Conservation (phyloP, 1,140 invertebrate species). For the Drosophila paulistorum region DNA sequence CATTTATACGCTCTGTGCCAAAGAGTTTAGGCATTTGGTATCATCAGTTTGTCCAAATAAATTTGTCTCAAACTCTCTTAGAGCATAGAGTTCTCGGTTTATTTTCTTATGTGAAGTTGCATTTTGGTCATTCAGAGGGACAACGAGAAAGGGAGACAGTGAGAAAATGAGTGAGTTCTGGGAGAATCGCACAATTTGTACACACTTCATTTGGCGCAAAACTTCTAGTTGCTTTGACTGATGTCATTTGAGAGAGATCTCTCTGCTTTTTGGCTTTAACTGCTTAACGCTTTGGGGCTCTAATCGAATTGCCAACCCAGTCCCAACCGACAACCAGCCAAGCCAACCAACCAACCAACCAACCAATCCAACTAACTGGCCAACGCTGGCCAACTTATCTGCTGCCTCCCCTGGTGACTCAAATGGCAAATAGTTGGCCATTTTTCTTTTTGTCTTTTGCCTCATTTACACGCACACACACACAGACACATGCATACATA, state of each 20-base stretch:
- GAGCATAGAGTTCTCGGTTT: constrained; percentile 1
- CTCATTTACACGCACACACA: constrained; percentile 65
- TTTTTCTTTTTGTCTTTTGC: constrained; percentile 66
- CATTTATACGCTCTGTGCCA: constrained; percentile 26
- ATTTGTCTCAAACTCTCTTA: constrained; percentile 1
- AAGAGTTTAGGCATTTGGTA: constrained; percentile 3
- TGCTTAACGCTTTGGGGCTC: constrained; percentile 68
- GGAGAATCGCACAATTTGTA: background rate
- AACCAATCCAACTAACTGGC: constrained; percentile 19
- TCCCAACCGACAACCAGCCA: background rate
- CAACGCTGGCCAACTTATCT: constrained; percentile 22
- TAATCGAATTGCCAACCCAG: constrained; percentile 66
- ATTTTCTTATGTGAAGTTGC: background rate
- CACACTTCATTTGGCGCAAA: constrained; percentile 4
- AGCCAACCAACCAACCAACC: background rate
- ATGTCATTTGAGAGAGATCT: constrained; percentile 14
- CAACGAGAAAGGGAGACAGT: background rate
- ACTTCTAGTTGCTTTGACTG: constrained; percentile 20
- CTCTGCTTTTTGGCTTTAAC: constrained; percentile 43
- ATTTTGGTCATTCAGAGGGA: background rate
- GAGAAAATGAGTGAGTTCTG: background rate
- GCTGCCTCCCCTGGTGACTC: constrained; percentile 52
- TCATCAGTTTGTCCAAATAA: constrained; percentile 7
- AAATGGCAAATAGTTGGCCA: constrained; percentile 75
- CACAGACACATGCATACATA: constrained; percentile 25